Conservation (phyloP, 2,113 vertebrate species). For the Aptenodytes forsteri region DNA sequence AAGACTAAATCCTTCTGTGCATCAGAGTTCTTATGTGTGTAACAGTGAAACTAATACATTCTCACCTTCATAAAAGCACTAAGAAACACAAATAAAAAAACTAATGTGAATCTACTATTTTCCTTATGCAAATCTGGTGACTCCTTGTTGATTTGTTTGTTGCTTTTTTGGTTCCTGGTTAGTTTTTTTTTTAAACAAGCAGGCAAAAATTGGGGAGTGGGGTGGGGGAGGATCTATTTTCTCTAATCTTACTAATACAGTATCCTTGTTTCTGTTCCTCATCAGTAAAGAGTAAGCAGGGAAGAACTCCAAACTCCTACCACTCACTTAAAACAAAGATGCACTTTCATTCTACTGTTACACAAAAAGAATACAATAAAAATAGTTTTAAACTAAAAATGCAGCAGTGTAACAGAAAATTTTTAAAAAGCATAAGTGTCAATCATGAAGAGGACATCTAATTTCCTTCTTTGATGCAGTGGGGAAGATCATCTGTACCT, state of each 20-base stretch:
- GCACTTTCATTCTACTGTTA: background rate
- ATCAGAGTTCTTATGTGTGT: background rate
- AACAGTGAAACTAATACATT: background rate
- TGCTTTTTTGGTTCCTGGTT: too few relatives aligned
- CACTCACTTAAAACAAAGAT: background rate
- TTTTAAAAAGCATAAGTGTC: background rate
- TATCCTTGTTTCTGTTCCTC: background rate
- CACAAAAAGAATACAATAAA: background rate
- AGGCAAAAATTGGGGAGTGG: background rate
- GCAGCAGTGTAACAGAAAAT: background rate
- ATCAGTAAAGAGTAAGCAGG: background rate
- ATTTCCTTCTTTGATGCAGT: background rate
- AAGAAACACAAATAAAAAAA: background rate
- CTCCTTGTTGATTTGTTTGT: background rate
- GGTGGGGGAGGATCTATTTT: background rate
- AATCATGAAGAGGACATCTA: background rate
- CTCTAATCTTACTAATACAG: background rate
- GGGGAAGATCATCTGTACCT: background rate
- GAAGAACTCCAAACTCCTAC: background rate
- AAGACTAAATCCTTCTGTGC: background rate
- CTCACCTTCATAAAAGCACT: background rate
- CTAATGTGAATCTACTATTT: background rate
- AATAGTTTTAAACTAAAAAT: background rate
- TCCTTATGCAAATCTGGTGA: background rate
- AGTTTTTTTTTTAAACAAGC: background rate